Evolutionary conservation across 2,113 vertebrate species (phyloP).

Genomic region (Cinclus mexicanus): DNA sequence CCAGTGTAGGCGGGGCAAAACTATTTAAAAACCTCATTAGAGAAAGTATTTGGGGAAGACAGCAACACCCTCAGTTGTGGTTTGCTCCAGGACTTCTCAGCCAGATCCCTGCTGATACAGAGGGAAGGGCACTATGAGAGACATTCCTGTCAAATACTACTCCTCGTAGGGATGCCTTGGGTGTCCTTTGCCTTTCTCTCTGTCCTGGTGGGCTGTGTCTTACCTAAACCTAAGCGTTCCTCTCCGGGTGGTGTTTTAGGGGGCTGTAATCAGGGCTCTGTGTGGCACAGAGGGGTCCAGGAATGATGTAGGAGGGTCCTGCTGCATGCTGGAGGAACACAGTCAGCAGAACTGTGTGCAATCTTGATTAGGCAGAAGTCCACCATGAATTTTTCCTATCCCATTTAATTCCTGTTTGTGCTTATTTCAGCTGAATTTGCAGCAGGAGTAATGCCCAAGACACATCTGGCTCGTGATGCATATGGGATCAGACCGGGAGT

Average conservation of each 20-base stretch:
- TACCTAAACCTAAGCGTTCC: background rate
- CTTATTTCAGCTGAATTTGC: constrained; percentile 26
- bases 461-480: constrained; percentile 12
- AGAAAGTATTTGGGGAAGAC: constrained; percentile 66
- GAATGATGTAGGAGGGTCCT: background rate
- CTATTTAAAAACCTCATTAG: constrained; percentile 66
- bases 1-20: constrained; percentile 52
- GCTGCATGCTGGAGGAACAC: background rate
- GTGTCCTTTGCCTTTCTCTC: background rate
- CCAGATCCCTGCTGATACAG: constrained; percentile 52
- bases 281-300: background rate
- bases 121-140: constrained; percentile 47
- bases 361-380: background rate
- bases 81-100: constrained; percentile 55
- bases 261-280: background rate
- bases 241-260: background rate
- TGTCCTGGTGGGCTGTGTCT: background rate
- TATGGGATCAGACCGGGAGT: background rate
- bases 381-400: background rate
- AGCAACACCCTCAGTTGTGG: constrained; percentile 59
- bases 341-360: background rate
- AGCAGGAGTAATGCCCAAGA: constrained; percentile 2
- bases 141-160: background rate
- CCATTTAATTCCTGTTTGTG: background rate
- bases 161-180: background rate